phyloP scores from a whole-genome alignment of 2,797 vertebrate species.

The Siniperca undulata region DNA sequence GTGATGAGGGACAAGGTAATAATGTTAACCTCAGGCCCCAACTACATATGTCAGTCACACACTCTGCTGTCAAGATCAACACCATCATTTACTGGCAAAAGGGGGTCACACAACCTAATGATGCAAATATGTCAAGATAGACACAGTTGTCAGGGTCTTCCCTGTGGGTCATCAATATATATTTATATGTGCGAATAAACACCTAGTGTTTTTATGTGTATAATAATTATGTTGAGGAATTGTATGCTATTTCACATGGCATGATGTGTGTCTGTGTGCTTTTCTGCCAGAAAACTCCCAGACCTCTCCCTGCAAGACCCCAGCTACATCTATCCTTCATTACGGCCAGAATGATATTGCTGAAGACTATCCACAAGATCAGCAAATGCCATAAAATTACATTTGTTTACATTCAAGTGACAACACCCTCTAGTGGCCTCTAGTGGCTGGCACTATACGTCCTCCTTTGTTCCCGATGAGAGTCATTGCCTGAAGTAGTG shows the following conservation, averaged over 20 bases:
- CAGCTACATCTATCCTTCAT: not conserved
- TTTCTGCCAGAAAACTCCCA: slow-evolving; percentile 18
- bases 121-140: slow-evolving; percentile 38
- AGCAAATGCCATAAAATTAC: not conserved
- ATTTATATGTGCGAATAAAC: slow-evolving; percentile 27
- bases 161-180: slow-evolving; percentile 27
- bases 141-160: slow-evolving; percentile 18
- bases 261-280: slow-evolving; percentile 13
- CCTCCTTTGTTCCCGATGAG: not conserved
- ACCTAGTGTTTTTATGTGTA: slow-evolving; percentile 18
- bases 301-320: not conserved
- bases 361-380: not conserved
- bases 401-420: not conserved
- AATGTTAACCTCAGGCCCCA: slow-evolving; percentile 57
- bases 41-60: slow-evolving; percentile 69
- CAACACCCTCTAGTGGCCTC: not conserved
- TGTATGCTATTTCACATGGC: not conserved
- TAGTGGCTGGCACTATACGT: not conserved
- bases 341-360: not conserved
- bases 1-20: slow-evolving; percentile 60
- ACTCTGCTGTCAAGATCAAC: slow-evolving; percentile 67
- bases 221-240: slow-evolving; percentile 25
- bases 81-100: slow-evolving; percentile 56
- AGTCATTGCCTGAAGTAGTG: not conserved
- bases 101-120: slow-evolving; percentile 36